Evolutionary conservation across 2,797 vertebrate genomes (phyloP).

Genomic region (Melopsittacus undulatus): DNA sequence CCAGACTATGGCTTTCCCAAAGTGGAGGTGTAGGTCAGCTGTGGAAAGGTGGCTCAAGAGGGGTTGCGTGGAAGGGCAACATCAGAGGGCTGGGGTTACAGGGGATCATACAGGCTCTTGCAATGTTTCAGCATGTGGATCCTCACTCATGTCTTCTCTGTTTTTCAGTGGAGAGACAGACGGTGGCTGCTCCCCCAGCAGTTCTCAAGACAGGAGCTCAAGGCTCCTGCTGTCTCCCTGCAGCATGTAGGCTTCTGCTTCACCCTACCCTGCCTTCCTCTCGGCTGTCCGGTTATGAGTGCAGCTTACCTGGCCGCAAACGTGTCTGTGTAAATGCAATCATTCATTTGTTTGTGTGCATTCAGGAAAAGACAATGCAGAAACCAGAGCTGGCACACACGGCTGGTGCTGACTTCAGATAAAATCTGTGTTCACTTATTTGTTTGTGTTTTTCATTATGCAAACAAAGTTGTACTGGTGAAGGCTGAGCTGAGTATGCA

Average conservation of each 20-base stretch:
- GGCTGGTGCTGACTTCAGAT: neutral
- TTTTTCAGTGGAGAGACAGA: neutral
- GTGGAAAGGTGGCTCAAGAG: neutral
- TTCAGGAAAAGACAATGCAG: neutral
- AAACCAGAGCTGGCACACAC: neutral
- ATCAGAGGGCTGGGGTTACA: neutral
- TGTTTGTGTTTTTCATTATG: neutral
- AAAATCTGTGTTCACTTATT: neutral
- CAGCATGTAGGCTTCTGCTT: neutral
- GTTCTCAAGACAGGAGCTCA: neutral
- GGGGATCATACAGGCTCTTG: neutral
- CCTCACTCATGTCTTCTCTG: neutral
- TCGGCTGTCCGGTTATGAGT: neutral
- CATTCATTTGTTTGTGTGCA: neutral
- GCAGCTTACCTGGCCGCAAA: neutral
- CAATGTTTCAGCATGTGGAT: neutral
- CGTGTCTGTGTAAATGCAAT: neutral
- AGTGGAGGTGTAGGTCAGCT: neutral
- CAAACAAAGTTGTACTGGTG: neutral
- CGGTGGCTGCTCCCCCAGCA: neutral
- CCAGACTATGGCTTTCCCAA: neutral
- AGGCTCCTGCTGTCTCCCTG: neutral
- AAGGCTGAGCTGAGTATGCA: neutral
- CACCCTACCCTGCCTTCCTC: neutral
- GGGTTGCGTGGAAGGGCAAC: neutral